Evolutionary conservation across 2,113 vertebrate species (phyloP), one percentile per base, ranked within the genome.

Genomic region (Nannobrachium achirus): DNA sequence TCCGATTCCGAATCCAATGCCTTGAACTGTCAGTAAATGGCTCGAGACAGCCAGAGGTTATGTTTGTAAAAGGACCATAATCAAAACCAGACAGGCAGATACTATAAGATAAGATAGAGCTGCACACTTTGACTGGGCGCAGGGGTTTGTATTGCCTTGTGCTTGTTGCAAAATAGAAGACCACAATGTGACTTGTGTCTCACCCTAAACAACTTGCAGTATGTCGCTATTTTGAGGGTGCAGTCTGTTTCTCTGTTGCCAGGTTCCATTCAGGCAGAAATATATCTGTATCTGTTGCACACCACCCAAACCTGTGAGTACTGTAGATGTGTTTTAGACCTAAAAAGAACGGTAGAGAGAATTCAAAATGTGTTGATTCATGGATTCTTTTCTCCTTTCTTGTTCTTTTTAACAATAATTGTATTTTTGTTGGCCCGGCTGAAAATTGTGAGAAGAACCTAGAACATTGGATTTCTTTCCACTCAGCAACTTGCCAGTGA

Each of bases 381-480:
- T 10, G 7, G 10, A 3, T 53, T 53, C 18, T 18, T 10, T 16
- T 20, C 16, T 53, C 7, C 1, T 10, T 19, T 10, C 9, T 8
- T 19, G 16, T 38, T 19, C 8, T 8, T 59, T 8, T 6, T n/a
- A 48, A 65, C 39, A 72, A 60, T 84, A 67, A 82, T 81, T 63
- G 73, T 10, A 52, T 76, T 74, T 76, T 45, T 25, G 0, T 75
- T 79, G 42, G 16, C 46, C 63, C 4, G n/a, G n/a, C 8, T 20
- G 11, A 13, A 62, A 25, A 68, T 73, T 76, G 55, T 78, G 42
- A 56, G 50, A 63, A 69, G 16, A 60, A 66, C 18, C 57, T 57
- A 40, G 61, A 64, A 58, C 69, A 50, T 78, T 71, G 64, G 38
- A 57, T 82, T 72, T 73, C 57, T 58, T 78, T 81, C 71, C 42